These are phyloP conservation scores for Disparrhopalites patrizii DNA, from an alignment of 2,888 invertebrate species.

Conservation along the genomic window DNA sequence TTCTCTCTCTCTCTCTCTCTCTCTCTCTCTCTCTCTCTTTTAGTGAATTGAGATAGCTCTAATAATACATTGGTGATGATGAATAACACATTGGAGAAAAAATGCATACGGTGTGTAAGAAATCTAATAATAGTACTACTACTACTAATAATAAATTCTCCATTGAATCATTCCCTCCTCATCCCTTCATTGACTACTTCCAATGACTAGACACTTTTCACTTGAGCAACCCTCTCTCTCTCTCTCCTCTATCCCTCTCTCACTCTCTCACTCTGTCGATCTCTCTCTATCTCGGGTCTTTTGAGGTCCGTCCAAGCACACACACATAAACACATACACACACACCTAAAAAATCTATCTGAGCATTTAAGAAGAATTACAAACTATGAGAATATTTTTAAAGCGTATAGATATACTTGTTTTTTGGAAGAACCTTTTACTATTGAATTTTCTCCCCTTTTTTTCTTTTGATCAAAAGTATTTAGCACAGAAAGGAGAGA, in stretches of 20 bases:
- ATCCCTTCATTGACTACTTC: slow-evolving; percentile 14
- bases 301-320: not conserved
- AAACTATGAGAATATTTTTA: not conserved
- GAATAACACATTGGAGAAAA: no score
- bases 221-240: not conserved
- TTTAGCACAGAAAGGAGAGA: no score
- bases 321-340: no score
- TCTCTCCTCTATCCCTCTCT: not conserved
- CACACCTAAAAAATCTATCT: not conserved
- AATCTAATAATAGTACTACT: no score
- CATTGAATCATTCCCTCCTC: slow-evolving; percentile 16
- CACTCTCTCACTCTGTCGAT: no score
- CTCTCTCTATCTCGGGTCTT: not conserved
- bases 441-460: slow-evolving; percentile 1
- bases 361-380: slow-evolving; percentile 13
- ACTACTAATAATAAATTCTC: not conserved
- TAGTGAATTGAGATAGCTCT: no score
- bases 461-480: not conserved
- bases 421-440: slow-evolving; percentile 6
- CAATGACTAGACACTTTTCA: slow-evolving; percentile 18
- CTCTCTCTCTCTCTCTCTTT: not conserved
- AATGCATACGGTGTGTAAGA: no score
- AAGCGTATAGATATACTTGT: not conserved
- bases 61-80: no score
- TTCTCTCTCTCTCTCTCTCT: slow-evolving; percentile 8